Evolutionary conservation across 2,888 invertebrate genomes (phyloP).

Genomic region (Thalpophila matura): DNA sequence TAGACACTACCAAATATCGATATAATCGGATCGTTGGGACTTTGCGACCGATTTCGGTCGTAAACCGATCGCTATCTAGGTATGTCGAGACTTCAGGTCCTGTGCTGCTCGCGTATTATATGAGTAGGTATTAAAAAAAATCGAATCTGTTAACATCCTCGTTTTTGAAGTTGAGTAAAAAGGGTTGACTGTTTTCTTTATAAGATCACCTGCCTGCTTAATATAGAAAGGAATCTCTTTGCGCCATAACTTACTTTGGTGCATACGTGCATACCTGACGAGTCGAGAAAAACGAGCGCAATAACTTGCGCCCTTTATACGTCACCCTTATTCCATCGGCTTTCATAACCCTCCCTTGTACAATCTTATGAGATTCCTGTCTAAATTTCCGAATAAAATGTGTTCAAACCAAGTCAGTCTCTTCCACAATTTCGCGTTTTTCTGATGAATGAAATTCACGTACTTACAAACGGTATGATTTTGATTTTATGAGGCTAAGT

Average conservation of each 20-base stretch:
- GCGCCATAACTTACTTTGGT: constrained; percentile 22
- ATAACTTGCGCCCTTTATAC: constrained; percentile 35
- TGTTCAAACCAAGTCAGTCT: background rate
- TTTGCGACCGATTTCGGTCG: too few species aligned
- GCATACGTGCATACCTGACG: constrained; percentile 49
- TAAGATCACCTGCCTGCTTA: background rate
- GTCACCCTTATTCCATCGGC: constrained; percentile 5
- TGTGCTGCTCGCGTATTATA: too few species aligned
- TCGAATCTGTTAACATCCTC: too few species aligned
- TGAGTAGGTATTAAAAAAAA: too few species aligned
- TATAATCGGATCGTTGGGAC: too few species aligned
- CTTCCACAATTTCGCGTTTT: background rate
- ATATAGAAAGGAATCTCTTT: constrained; percentile 38
- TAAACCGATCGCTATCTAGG: too few species aligned
- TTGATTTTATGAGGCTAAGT: too few species aligned
- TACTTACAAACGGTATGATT: too few species aligned
- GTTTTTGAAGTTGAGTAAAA: too few species aligned
- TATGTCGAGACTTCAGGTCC: too few species aligned
- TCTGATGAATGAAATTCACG: too few species aligned
- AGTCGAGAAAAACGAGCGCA: constrained; percentile 42
- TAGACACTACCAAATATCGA: too few species aligned
- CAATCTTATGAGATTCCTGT: constrained; percentile 41
- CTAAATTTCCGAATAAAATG: background rate
- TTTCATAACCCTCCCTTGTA: constrained; percentile 18
- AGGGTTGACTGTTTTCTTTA: background rate